Percentiles rank a stretch among this genome's conserved stretches.
Evolutionary conservation across 2,888 invertebrate species (phyloP).

Genomic region (Masnerella sp.): DNA sequence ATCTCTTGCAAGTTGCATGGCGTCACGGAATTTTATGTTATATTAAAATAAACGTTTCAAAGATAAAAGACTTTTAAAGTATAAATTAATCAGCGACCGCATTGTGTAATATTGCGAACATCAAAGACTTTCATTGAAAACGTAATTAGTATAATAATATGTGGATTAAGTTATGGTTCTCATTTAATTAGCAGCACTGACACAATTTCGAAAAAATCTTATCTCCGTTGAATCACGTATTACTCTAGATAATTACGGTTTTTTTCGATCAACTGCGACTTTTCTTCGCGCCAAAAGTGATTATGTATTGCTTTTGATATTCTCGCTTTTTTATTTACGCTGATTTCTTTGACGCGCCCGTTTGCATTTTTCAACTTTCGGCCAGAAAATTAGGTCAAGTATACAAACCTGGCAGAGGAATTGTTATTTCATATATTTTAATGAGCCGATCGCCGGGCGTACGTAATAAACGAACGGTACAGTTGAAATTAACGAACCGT

Average conservation of each 20-base stretch:
- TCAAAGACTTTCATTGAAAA: slow-evolving; percentile 16
- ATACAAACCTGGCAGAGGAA: too few species aligned
- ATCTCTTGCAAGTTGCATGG: neutral
- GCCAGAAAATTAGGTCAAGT: too few species aligned
- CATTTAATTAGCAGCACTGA: neutral
- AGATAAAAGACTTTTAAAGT: slow-evolving; percentile 14
- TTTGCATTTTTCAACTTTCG: too few species aligned
- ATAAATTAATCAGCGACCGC: slow-evolving; percentile 14
- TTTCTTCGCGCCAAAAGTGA: too few species aligned
- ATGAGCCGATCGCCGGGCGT: too few species aligned
- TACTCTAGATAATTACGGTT: too few species aligned
- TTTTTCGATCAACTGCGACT: too few species aligned
- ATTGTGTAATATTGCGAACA: neutral
- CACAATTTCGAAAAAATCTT: neutral
- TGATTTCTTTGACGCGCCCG: too few species aligned
- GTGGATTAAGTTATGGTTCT: slow-evolving; percentile 11
- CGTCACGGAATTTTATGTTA: slow-evolving; percentile 2
- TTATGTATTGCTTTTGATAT: too few species aligned
- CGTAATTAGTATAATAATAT: slow-evolving; percentile 20
- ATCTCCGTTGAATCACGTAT: too few species aligned
- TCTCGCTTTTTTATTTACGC: too few species aligned
- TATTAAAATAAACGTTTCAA: slow-evolving; percentile 1
- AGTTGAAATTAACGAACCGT: neutral
- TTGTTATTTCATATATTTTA: too few species aligned
- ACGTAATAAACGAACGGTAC: neutral